A percentile compares a stretch with the other conserved stretches of the same genome.
These are phyloP conservation scores for Watsonalla cultraria DNA, from an alignment of 2,888 invertebrate species.

Conservation along the genomic window DNA sequence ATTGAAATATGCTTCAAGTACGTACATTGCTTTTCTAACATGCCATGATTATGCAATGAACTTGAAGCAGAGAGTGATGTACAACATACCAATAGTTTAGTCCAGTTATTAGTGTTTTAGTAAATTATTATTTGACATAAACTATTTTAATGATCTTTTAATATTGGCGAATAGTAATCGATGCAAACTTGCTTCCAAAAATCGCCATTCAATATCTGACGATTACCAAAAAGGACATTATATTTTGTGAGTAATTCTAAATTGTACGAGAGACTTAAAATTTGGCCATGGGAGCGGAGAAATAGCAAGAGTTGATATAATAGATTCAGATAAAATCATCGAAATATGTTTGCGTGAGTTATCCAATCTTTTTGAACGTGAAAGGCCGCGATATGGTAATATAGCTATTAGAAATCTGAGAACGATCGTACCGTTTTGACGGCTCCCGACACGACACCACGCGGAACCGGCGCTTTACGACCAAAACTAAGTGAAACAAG, in stretches of 20 bases:
- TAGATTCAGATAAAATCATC: slow-evolving; percentile 7
- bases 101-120: too few relatives aligned
- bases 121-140: too few relatives aligned
- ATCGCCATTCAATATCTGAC: not conserved
- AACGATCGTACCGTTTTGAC: slow-evolving; percentile 41
- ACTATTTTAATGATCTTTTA: too few relatives aligned
- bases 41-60: not conserved
- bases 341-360: slow-evolving; percentile 38
- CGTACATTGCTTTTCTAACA: not conserved
- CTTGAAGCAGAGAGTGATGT: not conserved
- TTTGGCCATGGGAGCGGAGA: too few relatives aligned
- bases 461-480: slow-evolving; percentile 34
- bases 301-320: too few relatives aligned
- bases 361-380: slow-evolving; percentile 54
- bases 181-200: not conserved
- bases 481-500: slow-evolving; percentile 19
- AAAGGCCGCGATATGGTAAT: slow-evolving; percentile 71
- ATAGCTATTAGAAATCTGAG: slow-evolving; percentile 65
- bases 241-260: too few relatives aligned
- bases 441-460: slow-evolving; percentile 25
- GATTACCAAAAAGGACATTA: too few relatives aligned
- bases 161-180: not conserved
- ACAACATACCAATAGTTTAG: too few relatives aligned
- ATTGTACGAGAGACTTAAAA: too few relatives aligned
- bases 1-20: not conserved